These are phyloP conservation scores for Pantherophis guttatus DNA, from an alignment of 2,113 vertebrate species.

Conservation along the genomic window DNA sequence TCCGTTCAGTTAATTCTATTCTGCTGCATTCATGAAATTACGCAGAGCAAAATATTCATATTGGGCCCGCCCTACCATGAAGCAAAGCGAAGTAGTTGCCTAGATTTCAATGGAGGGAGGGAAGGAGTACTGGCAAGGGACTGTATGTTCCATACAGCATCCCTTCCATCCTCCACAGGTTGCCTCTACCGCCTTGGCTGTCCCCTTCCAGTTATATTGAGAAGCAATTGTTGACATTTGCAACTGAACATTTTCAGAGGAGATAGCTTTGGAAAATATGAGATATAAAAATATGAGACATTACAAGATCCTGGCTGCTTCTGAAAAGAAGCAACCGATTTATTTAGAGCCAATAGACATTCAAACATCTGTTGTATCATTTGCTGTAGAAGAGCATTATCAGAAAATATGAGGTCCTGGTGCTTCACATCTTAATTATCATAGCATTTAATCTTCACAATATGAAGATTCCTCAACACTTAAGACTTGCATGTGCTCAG, in stretches of 20 bases:
- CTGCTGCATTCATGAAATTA: neutral
- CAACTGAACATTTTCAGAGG: neutral
- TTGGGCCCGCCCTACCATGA: neutral
- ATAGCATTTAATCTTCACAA: constrained; percentile 43
- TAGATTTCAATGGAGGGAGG: neutral
- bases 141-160: neutral
- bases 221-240: neutral
- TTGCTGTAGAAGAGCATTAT: constrained; percentile 31
- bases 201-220: neutral
- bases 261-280: neutral
- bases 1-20: neutral
- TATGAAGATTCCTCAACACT: constrained; percentile 31
- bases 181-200: neutral
- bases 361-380: constrained; percentile 12
- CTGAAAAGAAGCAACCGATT: neutral
- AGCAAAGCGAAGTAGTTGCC: neutral
- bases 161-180: neutral
- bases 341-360: constrained; percentile 40
- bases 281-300: neutral
- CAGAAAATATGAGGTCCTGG: constrained; percentile 38
- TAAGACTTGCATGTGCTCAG: constrained; percentile 4
- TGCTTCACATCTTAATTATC: constrained; percentile 42
- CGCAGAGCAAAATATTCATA: neutral
- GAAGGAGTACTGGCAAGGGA: neutral
- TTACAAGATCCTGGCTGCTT: neutral